Percentiles rank a stretch among this genome's conserved stretches.
phyloP scores from a whole-genome alignment of 2,113 vertebrate genomes.

The Paramormyrops kingsleyae region DNA sequence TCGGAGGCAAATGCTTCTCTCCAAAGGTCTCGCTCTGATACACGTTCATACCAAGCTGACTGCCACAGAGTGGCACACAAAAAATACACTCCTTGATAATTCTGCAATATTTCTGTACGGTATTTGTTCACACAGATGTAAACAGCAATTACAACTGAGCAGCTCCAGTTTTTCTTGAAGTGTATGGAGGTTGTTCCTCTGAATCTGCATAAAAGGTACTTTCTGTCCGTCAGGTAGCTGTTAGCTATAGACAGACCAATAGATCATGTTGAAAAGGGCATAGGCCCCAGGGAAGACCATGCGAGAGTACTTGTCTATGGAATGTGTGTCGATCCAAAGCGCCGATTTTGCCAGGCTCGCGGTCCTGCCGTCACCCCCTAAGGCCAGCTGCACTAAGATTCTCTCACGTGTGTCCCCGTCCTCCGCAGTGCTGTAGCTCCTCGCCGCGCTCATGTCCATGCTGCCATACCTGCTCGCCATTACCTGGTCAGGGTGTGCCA shows the following conservation, averaged over 20 bases:
- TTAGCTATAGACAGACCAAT: constrained; percentile 90
- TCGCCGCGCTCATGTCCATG: constrained; percentile 68
- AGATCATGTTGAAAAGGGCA: constrained; percentile 87
- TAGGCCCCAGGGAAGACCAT: constrained; percentile 83
- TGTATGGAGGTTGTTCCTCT: background rate
- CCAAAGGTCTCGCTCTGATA: background rate
- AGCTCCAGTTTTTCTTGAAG: background rate
- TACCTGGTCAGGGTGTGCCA: constrained; percentile 58
- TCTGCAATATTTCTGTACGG: background rate
- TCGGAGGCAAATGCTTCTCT: background rate
- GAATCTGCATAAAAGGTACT: background rate
- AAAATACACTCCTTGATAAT: background rate
- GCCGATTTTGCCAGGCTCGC: constrained; percentile 58
- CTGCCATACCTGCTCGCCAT: constrained; percentile 79
- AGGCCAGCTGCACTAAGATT: constrained; percentile 73
- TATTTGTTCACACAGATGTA: background rate
- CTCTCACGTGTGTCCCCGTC: constrained; percentile 67
- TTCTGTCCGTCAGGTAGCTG: background rate
- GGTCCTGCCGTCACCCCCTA: constrained; percentile 62
- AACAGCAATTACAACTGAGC: background rate
- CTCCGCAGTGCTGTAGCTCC: constrained; percentile 58
- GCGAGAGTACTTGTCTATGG: constrained; percentile 88
- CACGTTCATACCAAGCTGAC: background rate
- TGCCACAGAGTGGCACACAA: background rate
- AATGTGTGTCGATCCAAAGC: constrained; percentile 80